A percentile compares a stretch with the other conserved stretches of the same genome.
Evolutionary conservation across 2,113 vertebrate genomes (phyloP).

Genomic region (Syngnathoides biaculeatus): DNA sequence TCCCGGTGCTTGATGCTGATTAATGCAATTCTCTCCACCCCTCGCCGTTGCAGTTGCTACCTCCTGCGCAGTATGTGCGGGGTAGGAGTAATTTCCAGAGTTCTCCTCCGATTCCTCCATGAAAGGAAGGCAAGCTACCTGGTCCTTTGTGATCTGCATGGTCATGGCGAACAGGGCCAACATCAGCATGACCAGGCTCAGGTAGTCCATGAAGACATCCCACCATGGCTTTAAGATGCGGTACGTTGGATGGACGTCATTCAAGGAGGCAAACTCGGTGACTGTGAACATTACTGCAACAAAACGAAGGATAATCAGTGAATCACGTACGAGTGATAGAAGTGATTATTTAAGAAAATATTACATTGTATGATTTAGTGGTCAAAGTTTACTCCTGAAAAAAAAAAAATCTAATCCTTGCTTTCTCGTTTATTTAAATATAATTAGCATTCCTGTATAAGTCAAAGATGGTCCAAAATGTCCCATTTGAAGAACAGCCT

Average conservation of each 20-base stretch:
- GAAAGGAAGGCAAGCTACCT: slow-evolving; percentile 91
- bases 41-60: slow-evolving; percentile 16
- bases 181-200: slow-evolving; percentile 96
- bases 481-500: too few relatives aligned
- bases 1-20: slow-evolving; percentile 75
- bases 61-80: slow-evolving; percentile 11
- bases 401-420: too few relatives aligned
- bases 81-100: not conserved
- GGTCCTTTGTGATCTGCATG: slow-evolving; percentile 98
- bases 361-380: too few relatives aligned
- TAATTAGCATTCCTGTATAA: too few relatives aligned
- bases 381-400: too few relatives aligned
- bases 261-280: slow-evolving; percentile 94
- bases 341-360: too few relatives aligned
- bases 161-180: slow-evolving; percentile 96
- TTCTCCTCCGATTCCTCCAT: slow-evolving; percentile 65
- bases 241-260: slow-evolving; percentile 95
- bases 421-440: too few relatives aligned
- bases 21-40: slow-evolving; percentile 33
- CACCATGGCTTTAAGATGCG: slow-evolving; percentile 99
- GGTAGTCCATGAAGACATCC: slow-evolving; percentile 99
- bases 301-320: slow-evolving; percentile 47
- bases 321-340: not conserved
- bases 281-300: slow-evolving; percentile 96
- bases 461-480: too few relatives aligned